These are phyloP conservation scores for Anthoscopus minutus DNA, from an alignment of 2,113 vertebrate genomes.

Conservation along the genomic window DNA sequence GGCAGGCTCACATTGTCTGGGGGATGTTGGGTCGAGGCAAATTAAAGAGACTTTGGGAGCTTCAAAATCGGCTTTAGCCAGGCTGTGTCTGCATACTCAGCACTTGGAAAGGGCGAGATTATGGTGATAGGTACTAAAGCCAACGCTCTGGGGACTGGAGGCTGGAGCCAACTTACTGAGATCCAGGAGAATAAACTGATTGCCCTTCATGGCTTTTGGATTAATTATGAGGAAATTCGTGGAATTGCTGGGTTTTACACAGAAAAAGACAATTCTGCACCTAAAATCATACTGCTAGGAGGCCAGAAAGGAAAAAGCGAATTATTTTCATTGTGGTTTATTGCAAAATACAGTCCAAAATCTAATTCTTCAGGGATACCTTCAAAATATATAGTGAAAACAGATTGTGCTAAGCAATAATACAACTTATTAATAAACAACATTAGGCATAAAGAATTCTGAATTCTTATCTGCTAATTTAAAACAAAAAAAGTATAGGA, in stretches of 20 bases:
- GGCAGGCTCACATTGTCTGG: slow-evolving; percentile 40
- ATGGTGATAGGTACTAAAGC: background rate
- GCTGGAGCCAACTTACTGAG: background rate
- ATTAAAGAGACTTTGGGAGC: background rate
- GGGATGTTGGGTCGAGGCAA: background rate
- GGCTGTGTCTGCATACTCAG: background rate
- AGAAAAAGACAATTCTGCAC: background rate
- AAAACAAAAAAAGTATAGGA: background rate
- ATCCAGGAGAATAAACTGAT: background rate
- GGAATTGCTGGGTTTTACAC: background rate
- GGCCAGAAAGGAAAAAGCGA: background rate
- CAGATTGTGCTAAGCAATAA: background rate
- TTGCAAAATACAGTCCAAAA: slow-evolving; percentile 42
- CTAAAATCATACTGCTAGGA: background rate
- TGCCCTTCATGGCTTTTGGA: background rate
- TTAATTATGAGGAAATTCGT: background rate
- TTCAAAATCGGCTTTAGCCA: background rate
- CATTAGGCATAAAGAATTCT: background rate
- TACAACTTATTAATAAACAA: background rate
- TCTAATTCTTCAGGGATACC: background rate
- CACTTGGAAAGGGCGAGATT: background rate
- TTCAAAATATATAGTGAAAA: background rate
- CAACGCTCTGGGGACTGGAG: background rate
- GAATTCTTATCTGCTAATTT: slow-evolving; percentile 1
- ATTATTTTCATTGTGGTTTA: slow-evolving; percentile 6